phyloP scores from a whole-genome alignment of 2,797 vertebrate genomes.

The Tragelaphus eurycerus region DNA sequence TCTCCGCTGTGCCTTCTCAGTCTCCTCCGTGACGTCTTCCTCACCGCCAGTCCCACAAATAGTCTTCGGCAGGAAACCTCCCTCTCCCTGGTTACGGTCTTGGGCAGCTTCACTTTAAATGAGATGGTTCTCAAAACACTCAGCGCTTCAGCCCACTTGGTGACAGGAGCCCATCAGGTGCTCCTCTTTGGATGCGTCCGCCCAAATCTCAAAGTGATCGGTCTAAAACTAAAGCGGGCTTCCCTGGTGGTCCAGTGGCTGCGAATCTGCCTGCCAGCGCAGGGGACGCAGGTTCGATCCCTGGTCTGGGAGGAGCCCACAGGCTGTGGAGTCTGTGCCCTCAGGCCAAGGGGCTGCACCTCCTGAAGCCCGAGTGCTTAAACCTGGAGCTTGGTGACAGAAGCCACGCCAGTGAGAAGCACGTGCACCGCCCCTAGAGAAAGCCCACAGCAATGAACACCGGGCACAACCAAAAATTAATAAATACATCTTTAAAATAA shows the following conservation, averaged over 20 bases:
- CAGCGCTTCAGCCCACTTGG: not conserved
- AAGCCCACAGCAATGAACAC: not conserved
- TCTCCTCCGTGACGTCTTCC: not conserved
- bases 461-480: not conserved
- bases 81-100: not conserved
- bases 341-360: not conserved
- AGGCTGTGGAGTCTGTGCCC: not conserved
- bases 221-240: not conserved
- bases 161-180: not conserved
- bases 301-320: not conserved
- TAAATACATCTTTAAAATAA: not conserved
- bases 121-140: not conserved
- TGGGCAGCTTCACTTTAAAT: not conserved
- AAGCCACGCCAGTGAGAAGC: not conserved
- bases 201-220: not conserved
- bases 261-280: not conserved
- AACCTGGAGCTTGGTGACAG: not conserved
- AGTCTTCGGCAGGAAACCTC: not conserved
- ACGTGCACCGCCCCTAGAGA: rapidly evolving
- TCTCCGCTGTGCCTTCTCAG: not conserved
- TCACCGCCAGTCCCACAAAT: not conserved
- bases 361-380: not conserved
- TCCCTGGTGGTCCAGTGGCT: not conserved
- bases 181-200: not conserved
- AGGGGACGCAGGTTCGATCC: not conserved